Evolutionary conservation across 2,888 invertebrate species (phyloP), one percentile per base, ranked within the genome.

Genomic region (Platycheirus rosarum): DNA sequence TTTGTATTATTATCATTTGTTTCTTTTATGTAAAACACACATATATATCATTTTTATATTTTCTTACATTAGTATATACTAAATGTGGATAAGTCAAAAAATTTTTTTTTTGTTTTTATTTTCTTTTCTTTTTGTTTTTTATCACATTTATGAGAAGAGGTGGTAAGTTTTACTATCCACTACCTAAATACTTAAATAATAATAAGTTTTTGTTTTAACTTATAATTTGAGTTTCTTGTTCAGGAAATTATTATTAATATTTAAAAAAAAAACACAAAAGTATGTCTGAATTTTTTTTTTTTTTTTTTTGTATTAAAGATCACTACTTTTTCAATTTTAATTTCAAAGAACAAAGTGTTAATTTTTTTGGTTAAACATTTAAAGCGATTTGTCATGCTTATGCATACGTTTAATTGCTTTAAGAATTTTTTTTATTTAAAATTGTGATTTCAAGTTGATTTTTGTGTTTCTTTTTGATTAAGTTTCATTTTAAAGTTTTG

Each of bases 121-220:
- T 49, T 55, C 51, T 3, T 57, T 55, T 35, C 49, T 46, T 63
- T 18, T 63, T 68, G 60, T 42, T 66, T 62, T 65, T 66, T 82
- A 82, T 82, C 82, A 82, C 82, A 82, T 77, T 77, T 68, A 82
- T 77, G 82, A 82, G 82, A 82, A 82, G 82, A 82, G 82, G 82
- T 82, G 82, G 82, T 82, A 82, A 82, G 82, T 82, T 82, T 82
- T 82, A 82, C 82, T 82, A 82, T 82, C 82, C 82, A 82, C 82
- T 82, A 82, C 68, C 37, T 77, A 82, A 77, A 66, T 55, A 62
- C 66, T 82, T 49, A 46, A 57, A 69, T 63, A 20, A 49, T 46
- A n/a, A 14, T 35, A 20, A n/a, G 42, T 16, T 46, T 20, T 14
- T 23, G 7, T 46, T 49, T 70, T 32, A 60, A 55, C 55, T 69